phyloP scores from a whole-genome alignment of 2,797 vertebrate species.

The Masticophis lateralis region DNA sequence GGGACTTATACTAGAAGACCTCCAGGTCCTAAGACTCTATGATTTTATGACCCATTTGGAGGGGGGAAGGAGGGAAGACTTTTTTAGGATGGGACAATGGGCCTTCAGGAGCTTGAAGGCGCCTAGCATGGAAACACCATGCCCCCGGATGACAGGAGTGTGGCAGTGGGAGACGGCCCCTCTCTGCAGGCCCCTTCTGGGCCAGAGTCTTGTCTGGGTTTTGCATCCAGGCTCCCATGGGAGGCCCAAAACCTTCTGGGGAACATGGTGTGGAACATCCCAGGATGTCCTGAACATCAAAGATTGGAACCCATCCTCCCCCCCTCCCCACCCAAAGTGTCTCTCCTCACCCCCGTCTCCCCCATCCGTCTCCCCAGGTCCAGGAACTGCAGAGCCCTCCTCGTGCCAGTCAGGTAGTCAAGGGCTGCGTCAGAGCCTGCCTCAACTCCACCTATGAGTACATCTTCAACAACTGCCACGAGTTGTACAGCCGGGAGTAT shows the following conservation, averaged over 20 bases:
- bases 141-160: rapidly evolving
- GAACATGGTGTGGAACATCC: neutral
- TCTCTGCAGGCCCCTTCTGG: neutral
- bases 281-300: neutral
- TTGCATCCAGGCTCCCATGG: neutral
- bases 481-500: constrained; percentile 93
- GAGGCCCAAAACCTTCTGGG: neutral
- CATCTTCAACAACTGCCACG: constrained; percentile 97
- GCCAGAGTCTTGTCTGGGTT: neutral
- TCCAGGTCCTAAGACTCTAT: neutral
- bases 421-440: constrained; percentile 96
- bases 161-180: neutral
- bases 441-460: constrained; percentile 98
- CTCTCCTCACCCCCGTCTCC: neutral
- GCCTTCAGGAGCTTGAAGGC: neutral
- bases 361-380: constrained; percentile 73
- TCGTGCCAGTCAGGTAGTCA: constrained; percentile 96
- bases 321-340: too few species aligned
- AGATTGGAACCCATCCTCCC: neutral
- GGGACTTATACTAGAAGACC: neutral
- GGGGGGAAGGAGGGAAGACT: neutral
- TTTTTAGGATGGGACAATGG: too few species aligned
- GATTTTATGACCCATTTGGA: neutral
- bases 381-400: constrained; percentile 97
- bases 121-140: neutral